Evolutionary conservation across 2,888 invertebrate species (phyloP).

Genomic region (Lasius platythorax): DNA sequence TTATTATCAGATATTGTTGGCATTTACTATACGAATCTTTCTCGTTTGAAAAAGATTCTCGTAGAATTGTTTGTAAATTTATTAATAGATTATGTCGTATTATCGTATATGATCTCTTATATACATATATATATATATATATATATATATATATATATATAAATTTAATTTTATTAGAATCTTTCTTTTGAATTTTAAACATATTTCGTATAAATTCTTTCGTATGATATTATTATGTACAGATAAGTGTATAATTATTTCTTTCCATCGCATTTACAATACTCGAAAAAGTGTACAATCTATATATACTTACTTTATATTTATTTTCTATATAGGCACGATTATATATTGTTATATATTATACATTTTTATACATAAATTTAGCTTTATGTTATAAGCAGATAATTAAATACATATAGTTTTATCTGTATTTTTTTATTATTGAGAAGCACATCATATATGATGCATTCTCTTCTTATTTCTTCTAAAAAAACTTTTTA

Average conservation of each 20-base stretch:
- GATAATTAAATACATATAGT: constrained; percentile 28
- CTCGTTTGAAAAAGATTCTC: no score
- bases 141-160: neutral
- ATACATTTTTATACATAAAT: constrained; percentile 25
- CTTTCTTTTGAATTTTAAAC: neutral
- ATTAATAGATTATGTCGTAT: neutral
- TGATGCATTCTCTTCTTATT: neutral
- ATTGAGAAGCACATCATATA: neutral
- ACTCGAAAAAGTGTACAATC: constrained; percentile 7
- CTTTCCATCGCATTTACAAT: constrained; percentile 6
- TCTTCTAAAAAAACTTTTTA: neutral
- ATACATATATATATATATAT: neutral
- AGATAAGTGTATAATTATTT: constrained; percentile 1
- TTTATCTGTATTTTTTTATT: neutral
- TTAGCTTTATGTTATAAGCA: constrained; percentile 6
- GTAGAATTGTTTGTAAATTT: neutral
- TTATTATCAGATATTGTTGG: constrained; percentile 17
- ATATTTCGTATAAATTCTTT: constrained; percentile 6
- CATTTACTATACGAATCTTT: neutral
- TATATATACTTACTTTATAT: constrained; percentile 22
- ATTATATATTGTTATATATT: constrained; percentile 12
- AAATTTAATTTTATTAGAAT: constrained; percentile 19
- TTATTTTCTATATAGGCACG: constrained; percentile 17
- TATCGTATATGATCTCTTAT: neutral
- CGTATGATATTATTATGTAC: constrained; percentile 4